Conservation (phyloP, 1,140 invertebrate genomes). For the Ladona fulva region DNA sequence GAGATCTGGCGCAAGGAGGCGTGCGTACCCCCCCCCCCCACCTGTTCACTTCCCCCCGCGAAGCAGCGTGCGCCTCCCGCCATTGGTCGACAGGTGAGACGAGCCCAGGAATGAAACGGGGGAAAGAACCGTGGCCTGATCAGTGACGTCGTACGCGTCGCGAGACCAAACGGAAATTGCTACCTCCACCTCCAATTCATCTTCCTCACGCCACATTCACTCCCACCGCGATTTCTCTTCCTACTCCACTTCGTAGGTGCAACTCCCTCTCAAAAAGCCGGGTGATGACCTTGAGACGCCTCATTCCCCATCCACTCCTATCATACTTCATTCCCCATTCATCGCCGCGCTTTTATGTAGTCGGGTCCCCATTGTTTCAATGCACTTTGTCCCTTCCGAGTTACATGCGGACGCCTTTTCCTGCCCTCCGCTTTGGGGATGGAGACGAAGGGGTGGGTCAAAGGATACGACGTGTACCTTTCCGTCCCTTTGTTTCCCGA, state of each 20-base stretch:
- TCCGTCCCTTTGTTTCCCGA: too few species aligned
- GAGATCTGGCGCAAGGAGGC: too few species aligned
- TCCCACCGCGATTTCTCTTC: background rate
- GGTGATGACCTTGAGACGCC: too few species aligned
- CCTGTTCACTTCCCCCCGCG: background rate
- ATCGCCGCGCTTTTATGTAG: too few species aligned
- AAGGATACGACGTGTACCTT: too few species aligned
- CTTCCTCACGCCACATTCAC: background rate
- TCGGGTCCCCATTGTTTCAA: too few species aligned
- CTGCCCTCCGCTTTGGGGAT: too few species aligned
- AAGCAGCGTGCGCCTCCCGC: background rate
- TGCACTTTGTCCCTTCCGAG: too few species aligned
- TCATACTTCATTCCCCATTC: too few species aligned
- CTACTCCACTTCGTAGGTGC: background rate
- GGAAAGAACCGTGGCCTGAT: background rate
- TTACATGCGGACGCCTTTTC: too few species aligned
- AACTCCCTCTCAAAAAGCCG: background rate
- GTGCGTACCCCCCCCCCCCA: background rate
- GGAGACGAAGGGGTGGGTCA: too few species aligned
- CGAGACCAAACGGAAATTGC: background rate
- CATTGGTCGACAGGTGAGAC: background rate
- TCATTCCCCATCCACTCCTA: too few species aligned
- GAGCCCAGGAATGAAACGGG: background rate
- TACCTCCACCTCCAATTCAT: background rate
- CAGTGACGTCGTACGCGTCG: background rate